These are phyloP conservation scores for Crenuchus spilurus DNA, from an alignment of 2,797 vertebrate species.

Conservation along the genomic window DNA sequence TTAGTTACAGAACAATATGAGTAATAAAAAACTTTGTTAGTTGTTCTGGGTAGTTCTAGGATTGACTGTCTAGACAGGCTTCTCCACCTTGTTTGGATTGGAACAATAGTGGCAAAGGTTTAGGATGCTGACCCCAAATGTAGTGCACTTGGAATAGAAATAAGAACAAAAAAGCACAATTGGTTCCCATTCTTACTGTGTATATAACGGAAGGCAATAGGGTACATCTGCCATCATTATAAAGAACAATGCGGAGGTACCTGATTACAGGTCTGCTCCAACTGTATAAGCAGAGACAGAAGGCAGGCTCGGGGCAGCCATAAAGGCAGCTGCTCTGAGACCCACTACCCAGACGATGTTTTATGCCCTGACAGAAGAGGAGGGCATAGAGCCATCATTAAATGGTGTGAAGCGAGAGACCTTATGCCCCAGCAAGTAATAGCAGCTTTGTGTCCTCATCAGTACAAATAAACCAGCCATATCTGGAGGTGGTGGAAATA, in stretches of 20 bases:
- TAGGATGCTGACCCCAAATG: background rate
- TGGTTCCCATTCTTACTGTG: background rate
- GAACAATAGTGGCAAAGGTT: background rate
- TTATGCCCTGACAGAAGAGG: constrained; percentile 17
- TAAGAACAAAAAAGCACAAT: background rate
- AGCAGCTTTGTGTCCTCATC: constrained; percentile 4
- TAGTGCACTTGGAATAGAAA: background rate
- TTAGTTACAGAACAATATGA: too few species aligned
- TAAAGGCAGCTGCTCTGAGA: background rate
- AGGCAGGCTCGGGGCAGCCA: background rate
- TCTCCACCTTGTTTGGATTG: background rate
- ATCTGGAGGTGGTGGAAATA: background rate
- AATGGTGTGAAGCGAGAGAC: background rate
- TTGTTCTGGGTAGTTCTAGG: too few species aligned
- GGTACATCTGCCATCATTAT: background rate
- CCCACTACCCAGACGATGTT: background rate
- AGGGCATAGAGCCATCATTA: constrained; percentile 12
- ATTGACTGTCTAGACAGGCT: background rate
- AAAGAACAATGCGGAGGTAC: background rate
- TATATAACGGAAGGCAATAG: background rate
- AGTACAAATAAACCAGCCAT: constrained; percentile 9
- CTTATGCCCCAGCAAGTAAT: background rate
- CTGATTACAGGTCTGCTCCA: background rate
- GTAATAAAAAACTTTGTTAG: too few species aligned
- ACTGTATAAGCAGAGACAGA: background rate